phyloP scores from a whole-genome alignment of 2,888 invertebrate genomes.

The Beris chalybata region DNA sequence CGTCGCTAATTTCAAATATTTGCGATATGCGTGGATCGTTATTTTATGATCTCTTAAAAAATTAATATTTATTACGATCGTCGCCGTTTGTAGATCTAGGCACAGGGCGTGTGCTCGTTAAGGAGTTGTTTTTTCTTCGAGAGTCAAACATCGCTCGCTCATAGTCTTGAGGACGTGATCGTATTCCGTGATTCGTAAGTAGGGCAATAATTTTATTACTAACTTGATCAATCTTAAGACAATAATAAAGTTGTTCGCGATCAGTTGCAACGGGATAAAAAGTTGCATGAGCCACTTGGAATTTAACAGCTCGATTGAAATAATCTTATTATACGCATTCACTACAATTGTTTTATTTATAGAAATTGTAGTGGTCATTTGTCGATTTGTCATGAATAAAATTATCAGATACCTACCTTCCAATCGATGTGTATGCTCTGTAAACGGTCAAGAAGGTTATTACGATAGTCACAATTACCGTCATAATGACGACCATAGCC shows the following conservation, averaged over 20 bases:
- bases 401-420: too few relatives aligned
- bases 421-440: too few relatives aligned
- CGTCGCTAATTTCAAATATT: conserved; percentile 23
- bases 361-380: too few relatives aligned
- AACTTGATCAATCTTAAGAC: conserved; percentile 1
- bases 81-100: neutral
- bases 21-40: conserved; percentile 17
- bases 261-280: too few relatives aligned
- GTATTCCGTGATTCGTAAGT: conserved; percentile 19
- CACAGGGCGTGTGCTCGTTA: neutral
- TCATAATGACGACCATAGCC: too few relatives aligned
- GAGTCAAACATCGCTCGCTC: conserved; percentile 3
- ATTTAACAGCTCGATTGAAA: too few relatives aligned
- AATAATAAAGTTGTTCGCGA: conserved; percentile 10
- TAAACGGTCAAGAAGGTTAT: too few relatives aligned
- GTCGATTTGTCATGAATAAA: too few relatives aligned
- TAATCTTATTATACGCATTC: too few relatives aligned
- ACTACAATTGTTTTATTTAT: too few relatives aligned
- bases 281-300: too few relatives aligned
- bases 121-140: conserved; percentile 1
- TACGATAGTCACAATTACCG: too few relatives aligned
- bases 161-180: conserved; percentile 11
- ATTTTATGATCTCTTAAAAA: conserved; percentile 1
- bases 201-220: conserved; percentile 8
- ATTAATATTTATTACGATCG: conserved; percentile 9